Conservation (phyloP, 2,797 vertebrate genomes). For the Helarctos malayanus region DNA sequence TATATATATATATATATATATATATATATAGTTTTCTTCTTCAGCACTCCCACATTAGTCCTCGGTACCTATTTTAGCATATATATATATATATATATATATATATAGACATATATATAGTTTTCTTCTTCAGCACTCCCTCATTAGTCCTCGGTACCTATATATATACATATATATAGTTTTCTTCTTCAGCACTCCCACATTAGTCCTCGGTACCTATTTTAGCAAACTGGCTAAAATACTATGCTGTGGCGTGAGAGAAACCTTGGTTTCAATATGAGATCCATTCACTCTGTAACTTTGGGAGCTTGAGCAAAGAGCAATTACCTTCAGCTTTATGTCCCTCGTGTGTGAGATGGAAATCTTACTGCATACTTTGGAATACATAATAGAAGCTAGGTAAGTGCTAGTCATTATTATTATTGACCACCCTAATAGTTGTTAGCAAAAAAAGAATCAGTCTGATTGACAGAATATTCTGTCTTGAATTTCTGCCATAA, state of each 20-base stretch:
- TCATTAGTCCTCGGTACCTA: background rate
- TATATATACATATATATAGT: background rate
- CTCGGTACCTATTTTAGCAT: background rate
- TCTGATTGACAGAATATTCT: background rate
- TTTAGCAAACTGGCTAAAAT: background rate
- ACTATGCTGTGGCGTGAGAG: background rate
- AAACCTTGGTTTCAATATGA: background rate
- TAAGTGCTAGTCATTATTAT: background rate
- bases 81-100: too few relatives aligned
- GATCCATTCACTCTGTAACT: background rate
- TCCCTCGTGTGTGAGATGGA: background rate
- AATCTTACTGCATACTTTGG: background rate
- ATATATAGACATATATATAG: background rate
- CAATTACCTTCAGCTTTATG: background rate
- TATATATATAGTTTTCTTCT: background rate
- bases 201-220: background rate
- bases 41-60: background rate
- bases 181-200: background rate
- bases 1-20: too few relatives aligned
- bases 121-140: background rate
- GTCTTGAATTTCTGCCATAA: background rate
- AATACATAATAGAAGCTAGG: background rate
- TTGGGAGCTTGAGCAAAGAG: slow-evolving; percentile 1
- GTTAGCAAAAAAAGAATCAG: background rate
- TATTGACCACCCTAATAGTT: background rate